These are phyloP conservation scores for Brachionus sp. DNA, from an alignment of 1,140 invertebrate species.

Conservation along the genomic window DNA sequence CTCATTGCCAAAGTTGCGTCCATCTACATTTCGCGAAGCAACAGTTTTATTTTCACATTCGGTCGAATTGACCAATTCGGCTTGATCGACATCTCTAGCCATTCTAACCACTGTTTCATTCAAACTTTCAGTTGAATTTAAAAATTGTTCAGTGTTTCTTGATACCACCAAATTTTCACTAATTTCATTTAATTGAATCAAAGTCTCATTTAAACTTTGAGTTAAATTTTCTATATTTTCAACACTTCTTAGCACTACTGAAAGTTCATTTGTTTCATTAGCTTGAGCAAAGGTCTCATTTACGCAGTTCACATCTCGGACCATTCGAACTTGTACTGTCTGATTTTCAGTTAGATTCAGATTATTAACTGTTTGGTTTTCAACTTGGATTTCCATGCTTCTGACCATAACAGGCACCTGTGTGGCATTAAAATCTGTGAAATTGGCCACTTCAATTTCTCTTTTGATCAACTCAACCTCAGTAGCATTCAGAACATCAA, in stretches of 20 bases:
- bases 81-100: background rate
- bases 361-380: background rate
- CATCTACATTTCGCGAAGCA: background rate
- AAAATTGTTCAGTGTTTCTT: background rate
- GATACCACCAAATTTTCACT: background rate
- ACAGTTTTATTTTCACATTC: background rate
- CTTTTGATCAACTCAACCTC: background rate
- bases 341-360: background rate
- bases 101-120: background rate
- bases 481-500: background rate
- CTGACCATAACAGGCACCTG: background rate
- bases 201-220: background rate
- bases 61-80: background rate
- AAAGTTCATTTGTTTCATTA: background rate
- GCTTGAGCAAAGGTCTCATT: background rate
- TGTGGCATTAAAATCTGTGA: background rate
- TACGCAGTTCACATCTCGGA: background rate
- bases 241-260: background rate
- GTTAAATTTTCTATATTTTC: background rate
- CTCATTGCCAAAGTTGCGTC: background rate
- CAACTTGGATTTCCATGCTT: background rate
- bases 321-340: background rate
- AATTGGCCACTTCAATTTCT: background rate
- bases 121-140: background rate
- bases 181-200: background rate